phyloP scores from a whole-genome alignment of 2,797 vertebrate species.

The Enteromius unitaeniatus region DNA sequence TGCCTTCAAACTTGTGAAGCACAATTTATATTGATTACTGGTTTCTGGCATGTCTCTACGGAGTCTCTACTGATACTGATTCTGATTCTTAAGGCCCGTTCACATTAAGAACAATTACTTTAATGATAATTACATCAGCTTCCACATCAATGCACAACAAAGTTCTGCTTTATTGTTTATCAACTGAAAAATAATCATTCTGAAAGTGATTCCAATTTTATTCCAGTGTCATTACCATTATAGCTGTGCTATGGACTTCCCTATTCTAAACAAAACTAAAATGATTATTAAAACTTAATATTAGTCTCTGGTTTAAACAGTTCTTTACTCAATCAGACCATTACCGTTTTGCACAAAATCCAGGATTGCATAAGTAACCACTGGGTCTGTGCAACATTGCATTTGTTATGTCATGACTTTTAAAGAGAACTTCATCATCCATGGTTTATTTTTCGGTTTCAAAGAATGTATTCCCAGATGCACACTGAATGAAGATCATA shows the following conservation, averaged over 20 bases:
- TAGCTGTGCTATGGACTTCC: background rate
- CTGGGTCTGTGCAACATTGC: background rate
- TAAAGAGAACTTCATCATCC: conserved; percentile 29
- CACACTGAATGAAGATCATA: conserved; percentile 57
- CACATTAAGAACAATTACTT: background rate
- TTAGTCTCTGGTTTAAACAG: background rate
- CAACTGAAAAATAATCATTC: background rate
- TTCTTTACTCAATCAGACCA: background rate
- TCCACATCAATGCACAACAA: background rate
- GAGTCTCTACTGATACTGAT: too few relatives aligned
- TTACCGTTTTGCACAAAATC: background rate
- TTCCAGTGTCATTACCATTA: background rate
- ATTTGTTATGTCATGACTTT: conserved; percentile 20
- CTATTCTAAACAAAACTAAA: background rate
- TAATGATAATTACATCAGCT: background rate
- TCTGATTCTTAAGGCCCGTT: background rate
- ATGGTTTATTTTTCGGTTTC: conserved; percentile 48
- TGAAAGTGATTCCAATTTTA: background rate
- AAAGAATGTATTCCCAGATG: conserved; percentile 56
- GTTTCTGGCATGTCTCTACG: conserved; percentile 23
- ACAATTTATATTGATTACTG: conserved; percentile 24
- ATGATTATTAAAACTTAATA: background rate
- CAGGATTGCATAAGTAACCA: background rate
- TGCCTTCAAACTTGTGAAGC: background rate
- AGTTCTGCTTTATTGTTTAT: background rate